Conservation (phyloP, 2,113 vertebrate genomes). For the Sinosuthora webbiana region DNA sequence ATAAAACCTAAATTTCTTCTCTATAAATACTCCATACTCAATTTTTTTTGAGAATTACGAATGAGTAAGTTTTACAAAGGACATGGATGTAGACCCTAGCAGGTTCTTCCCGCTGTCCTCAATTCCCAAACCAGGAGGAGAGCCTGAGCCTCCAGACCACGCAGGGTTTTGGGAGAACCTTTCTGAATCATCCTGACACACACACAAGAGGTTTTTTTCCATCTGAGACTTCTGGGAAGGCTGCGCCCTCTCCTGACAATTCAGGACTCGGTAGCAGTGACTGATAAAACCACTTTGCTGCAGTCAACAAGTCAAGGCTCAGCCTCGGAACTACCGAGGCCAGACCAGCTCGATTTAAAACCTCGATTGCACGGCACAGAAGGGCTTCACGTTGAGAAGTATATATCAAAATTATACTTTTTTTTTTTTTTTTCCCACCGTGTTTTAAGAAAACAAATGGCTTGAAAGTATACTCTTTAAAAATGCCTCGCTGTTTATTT, state of each 20-base stretch:
- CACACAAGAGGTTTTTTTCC: not conserved
- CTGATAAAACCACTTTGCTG: not conserved
- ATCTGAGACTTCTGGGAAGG: not conserved
- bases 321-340: no score
- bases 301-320: not conserved
- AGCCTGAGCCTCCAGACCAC: not conserved
- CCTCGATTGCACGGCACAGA: not conserved
- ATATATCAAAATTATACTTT: not conserved
- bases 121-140: not conserved
- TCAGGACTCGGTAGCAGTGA: not conserved
- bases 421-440: not conserved
- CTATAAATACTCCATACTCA: not conserved
- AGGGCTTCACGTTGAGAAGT: not conserved
- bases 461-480: not conserved
- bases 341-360: not conserved
- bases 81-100: not conserved
- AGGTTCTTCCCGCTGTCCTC: not conserved
- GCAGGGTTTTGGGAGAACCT: not conserved
- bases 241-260: slow-evolving; percentile 46
- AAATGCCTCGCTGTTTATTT: not conserved
- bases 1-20: not conserved
- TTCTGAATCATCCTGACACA: not conserved
- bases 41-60: not conserved
- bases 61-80: not conserved
- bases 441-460: not conserved